phyloP scores from a whole-genome alignment of 2,113 vertebrate genomes.

The Athene noctua region DNA sequence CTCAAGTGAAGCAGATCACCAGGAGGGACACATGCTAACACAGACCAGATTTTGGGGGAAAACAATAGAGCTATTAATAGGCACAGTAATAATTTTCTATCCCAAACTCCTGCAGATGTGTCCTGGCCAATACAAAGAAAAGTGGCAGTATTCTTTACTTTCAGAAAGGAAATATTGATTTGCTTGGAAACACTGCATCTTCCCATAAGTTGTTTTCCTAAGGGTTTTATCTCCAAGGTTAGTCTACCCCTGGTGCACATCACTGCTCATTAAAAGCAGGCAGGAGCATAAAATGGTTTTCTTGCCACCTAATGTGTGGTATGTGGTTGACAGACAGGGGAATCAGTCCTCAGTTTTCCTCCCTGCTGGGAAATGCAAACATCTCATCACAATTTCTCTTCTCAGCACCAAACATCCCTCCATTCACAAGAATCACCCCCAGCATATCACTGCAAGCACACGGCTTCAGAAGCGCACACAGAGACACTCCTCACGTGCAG shows the following conservation, averaged over 20 bases:
- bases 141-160: neutral
- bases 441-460: neutral
- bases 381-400: neutral
- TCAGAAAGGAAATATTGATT: neutral
- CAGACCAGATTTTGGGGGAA: neutral
- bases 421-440: neutral
- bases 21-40: neutral
- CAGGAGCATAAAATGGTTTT: neutral
- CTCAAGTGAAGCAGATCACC: neutral
- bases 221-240: neutral
- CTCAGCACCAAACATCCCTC: neutral
- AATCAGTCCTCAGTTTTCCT: neutral
- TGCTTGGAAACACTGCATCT: neutral
- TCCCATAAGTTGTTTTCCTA: neutral
- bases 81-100: neutral
- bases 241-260: no score
- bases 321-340: neutral
- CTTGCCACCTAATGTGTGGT: neutral
- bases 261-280: neutral
- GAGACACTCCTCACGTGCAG: rapidly evolving
- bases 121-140: neutral
- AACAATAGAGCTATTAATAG: neutral
- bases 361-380: neutral
- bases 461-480: neutral
- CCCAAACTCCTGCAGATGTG: neutral